Conservation (phyloP, 2,797 vertebrate genomes). For the Molossus alvarezi region DNA sequence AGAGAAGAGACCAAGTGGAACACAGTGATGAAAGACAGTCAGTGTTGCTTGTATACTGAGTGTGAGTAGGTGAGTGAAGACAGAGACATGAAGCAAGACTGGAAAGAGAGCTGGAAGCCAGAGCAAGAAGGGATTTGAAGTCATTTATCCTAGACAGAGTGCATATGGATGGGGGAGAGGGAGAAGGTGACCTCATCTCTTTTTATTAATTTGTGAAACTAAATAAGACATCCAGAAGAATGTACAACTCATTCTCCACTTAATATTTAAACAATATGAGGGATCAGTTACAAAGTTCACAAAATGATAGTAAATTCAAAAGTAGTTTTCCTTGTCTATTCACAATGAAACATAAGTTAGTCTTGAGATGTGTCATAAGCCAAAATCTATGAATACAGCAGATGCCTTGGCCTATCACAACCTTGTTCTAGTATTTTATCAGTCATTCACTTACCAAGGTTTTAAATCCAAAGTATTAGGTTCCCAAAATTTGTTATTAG, state of each 20-base stretch:
- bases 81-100: background rate
- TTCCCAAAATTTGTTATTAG: background rate
- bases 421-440: background rate
- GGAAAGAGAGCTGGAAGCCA: background rate
- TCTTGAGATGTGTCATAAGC: background rate
- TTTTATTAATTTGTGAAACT: background rate
- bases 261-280: background rate
- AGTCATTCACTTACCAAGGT: accelerated
- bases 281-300: background rate
- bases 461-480: background rate
- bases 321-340: background rate
- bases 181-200: background rate
- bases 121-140: too few relatives aligned
- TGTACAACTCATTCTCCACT: background rate
- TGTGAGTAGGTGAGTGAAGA: background rate
- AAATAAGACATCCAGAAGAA: background rate
- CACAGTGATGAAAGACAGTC: background rate
- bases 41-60: background rate
- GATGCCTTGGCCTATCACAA: background rate
- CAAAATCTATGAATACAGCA: background rate
- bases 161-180: background rate
- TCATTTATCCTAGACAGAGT: background rate
- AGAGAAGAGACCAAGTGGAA: background rate
- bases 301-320: background rate
- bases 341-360: background rate